Evolutionary conservation across 1,140 invertebrate genomes (phyloP).

Genomic region (Mesaphorura yosii): DNA sequence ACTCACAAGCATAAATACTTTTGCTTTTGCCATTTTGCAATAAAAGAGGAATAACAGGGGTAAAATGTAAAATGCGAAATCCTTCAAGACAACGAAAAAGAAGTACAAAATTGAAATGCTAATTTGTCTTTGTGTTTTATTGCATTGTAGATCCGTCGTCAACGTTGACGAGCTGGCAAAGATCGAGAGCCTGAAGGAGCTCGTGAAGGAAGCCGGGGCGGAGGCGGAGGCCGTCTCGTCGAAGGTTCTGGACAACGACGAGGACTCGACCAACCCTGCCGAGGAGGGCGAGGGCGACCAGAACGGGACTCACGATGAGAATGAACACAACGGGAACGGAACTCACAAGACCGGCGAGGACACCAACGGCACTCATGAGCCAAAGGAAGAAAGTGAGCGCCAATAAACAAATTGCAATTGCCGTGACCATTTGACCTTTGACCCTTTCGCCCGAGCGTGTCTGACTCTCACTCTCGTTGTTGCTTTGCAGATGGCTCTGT

Average conservation of each 20-base stretch:
- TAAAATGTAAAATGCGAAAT: neutral
- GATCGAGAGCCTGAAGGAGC: constrained; percentile 11
- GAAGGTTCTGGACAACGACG: neutral
- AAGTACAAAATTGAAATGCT: no score
- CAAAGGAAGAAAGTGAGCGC: constrained; percentile 3
- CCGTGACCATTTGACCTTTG: neutral
- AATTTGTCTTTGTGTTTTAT: neutral
- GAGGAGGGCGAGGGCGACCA: constrained; percentile 5
- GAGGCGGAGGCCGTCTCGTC: constrained; percentile 3
- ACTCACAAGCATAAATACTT: no score
- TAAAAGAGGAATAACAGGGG: constrained; percentile 1
- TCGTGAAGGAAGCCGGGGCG: constrained; percentile 2
- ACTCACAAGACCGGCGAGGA: no score
- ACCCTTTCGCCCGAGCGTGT: neutral
- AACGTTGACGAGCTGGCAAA: constrained; percentile 10
- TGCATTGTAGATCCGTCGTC: neutral
- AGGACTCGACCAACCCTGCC: neutral
- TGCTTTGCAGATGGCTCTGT: neutral
- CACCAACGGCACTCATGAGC: constrained; percentile 11
- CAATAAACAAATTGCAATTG: neutral
- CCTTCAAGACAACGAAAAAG: neutral
- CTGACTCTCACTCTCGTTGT: neutral
- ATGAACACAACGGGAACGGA: neutral
- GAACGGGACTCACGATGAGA: neutral
- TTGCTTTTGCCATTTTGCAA: no score